Evolutionary conservation across 2,113 vertebrate species (phyloP).

Genomic region (Lamprotornis superbus): DNA sequence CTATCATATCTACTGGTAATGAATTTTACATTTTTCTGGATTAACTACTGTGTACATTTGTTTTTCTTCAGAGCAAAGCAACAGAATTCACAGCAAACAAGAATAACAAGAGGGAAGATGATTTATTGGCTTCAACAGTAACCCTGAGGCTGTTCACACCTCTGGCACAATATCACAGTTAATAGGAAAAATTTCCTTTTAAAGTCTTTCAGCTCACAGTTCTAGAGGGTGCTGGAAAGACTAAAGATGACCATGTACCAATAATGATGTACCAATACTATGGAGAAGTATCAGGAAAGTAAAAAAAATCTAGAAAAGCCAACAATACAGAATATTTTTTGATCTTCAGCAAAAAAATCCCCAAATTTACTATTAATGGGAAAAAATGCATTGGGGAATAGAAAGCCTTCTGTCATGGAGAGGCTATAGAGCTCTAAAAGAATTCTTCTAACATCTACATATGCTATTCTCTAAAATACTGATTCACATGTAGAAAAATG

Average conservation of each 20-base stretch:
- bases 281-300: background rate
- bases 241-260: background rate
- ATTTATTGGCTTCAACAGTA: background rate
- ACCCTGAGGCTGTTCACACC: background rate
- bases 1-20: background rate
- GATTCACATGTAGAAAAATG: background rate
- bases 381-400: background rate
- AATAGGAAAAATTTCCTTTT: background rate
- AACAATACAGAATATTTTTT: background rate
- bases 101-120: background rate
- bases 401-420: background rate
- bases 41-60: background rate
- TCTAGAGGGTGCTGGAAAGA: background rate
- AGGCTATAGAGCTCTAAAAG: background rate
- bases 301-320: background rate
- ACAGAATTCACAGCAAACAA: background rate
- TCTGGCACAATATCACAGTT: background rate
- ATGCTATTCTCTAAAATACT: background rate
- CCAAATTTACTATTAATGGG: background rate
- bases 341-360: fast-evolving
- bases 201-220: background rate
- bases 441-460: background rate
- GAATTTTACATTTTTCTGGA: background rate
- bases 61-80: background rate
- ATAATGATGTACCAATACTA: too few species aligned